Conservation (phyloP, 2,113 vertebrate genomes). For the Urocolius indicus region DNA sequence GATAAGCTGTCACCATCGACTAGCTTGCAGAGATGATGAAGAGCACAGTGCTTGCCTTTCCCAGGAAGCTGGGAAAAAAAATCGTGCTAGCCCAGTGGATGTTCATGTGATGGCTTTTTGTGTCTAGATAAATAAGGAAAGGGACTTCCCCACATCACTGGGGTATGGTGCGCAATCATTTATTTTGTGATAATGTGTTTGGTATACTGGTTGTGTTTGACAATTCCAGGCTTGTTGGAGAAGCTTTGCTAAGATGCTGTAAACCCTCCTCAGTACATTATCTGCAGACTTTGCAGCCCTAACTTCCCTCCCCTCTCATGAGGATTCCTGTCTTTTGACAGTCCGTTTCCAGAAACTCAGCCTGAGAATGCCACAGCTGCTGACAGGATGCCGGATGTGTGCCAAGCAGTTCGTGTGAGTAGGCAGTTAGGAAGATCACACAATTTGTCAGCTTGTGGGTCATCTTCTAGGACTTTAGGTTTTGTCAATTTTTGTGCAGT, state of each 20-base stretch:
- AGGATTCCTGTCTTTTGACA: background rate
- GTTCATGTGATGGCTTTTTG: rapidly evolving
- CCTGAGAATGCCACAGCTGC: too few relatives aligned
- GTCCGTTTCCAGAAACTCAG: too few relatives aligned
- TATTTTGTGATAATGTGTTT: background rate
- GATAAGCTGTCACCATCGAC: background rate
- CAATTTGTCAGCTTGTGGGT: background rate
- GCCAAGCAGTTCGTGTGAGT: rapidly evolving
- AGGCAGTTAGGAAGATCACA: background rate
- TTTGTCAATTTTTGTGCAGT: background rate
- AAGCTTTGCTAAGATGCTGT: background rate
- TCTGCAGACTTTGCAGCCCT: background rate
- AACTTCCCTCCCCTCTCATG: background rate
- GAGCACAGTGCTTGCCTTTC: background rate
- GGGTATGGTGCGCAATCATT: rapidly evolving
- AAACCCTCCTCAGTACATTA: background rate
- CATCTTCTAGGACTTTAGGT: background rate
- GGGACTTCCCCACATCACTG: background rate
- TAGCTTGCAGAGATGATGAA: too few relatives aligned
- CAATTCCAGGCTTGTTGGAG: background rate
- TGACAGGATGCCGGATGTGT: background rate
- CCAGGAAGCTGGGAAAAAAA: background rate
- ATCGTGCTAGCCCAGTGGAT: background rate
- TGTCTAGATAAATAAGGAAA: background rate
- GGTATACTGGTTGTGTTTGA: background rate